Evolutionary conservation across 1,140 invertebrate genomes (phyloP).

Genomic region (Camponotus floridanus): DNA sequence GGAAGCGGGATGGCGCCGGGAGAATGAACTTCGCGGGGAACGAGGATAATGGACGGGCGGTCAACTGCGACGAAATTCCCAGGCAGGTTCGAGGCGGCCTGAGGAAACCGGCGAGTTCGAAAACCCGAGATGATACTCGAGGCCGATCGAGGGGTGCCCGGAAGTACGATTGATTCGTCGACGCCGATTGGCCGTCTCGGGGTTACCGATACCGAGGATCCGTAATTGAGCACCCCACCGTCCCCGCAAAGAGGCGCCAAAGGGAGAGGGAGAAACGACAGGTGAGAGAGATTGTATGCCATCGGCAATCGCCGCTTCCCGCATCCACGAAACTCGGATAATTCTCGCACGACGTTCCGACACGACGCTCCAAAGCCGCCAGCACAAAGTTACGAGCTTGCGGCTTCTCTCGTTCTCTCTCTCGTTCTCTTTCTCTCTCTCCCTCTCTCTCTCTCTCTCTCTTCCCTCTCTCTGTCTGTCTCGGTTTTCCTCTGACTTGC

Average conservation of each 20-base stretch:
- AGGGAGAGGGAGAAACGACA: constrained; percentile 47
- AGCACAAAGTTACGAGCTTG: constrained; percentile 55
- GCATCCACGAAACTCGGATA: constrained; percentile 21
- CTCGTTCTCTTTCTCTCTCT: no score
- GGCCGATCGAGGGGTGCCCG: constrained; percentile 9
- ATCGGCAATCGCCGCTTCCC: constrained; percentile 42
- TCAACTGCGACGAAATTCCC: constrained; percentile 60
- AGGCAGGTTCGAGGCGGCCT: constrained; percentile 29
- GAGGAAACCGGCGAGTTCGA: constrained; percentile 6
- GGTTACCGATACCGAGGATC: constrained; percentile 66
- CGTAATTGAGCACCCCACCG: constrained; percentile 64
- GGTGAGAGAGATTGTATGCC: constrained; percentile 58
- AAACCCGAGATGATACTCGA: constrained; percentile 40
- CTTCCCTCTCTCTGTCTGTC: background rate
- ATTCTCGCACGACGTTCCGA: constrained; percentile 67
- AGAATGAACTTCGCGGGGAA: constrained; percentile 37
- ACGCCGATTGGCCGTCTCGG: constrained; percentile 69
- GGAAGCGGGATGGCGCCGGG: background rate
- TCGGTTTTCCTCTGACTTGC: constrained; percentile 48
- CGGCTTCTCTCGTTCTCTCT: constrained; percentile 47
- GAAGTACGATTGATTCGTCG: constrained; percentile 64
- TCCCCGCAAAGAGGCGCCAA: constrained; percentile 54
- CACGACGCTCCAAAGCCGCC: constrained; percentile 62
- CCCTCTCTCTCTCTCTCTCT: background rate
- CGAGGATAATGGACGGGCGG: constrained; percentile 58